Conservation (phyloP, 2,888 invertebrate species). For the Stratiomys singularior region DNA sequence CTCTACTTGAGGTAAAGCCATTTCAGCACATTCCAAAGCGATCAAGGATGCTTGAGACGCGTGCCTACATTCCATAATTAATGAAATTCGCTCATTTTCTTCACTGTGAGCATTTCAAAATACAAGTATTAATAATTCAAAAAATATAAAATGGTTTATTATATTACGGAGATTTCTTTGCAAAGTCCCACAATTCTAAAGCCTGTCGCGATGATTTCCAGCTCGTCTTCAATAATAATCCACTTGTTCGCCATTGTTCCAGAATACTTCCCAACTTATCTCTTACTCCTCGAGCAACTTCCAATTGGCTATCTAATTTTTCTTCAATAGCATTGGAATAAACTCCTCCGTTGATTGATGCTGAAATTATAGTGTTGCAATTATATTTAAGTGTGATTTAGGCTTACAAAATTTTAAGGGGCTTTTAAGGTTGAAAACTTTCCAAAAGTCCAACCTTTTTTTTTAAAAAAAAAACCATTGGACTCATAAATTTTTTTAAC, state of each 20-base stretch:
- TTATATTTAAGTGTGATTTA: neutral
- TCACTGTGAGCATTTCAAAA: conserved; percentile 55
- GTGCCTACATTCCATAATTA: conserved; percentile 61
- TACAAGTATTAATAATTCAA: conserved; percentile 49
- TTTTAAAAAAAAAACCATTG: too few relatives aligned
- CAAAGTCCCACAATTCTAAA: conserved; percentile 59
- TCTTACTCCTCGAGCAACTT: conserved; percentile 61
- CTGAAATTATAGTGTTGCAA: conserved; percentile 52
- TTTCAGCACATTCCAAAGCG: conserved; percentile 62
- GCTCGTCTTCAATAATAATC: conserved; percentile 60
- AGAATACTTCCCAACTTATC: conserved; percentile 63
- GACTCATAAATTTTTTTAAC: too few relatives aligned
- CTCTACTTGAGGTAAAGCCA: conserved; percentile 63
- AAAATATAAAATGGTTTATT: neutral
- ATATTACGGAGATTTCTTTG: conserved; percentile 57
- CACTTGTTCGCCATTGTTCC: conserved; percentile 65
- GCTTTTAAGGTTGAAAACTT: too few relatives aligned
- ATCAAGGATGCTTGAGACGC: conserved; percentile 61
- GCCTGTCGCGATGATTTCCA: conserved; percentile 61
- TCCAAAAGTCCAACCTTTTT: too few relatives aligned
- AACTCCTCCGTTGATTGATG: conserved; percentile 63
- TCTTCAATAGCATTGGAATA: conserved; percentile 63
- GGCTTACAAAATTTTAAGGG: neutral
- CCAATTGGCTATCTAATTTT: conserved; percentile 61
- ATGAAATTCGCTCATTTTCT: conserved; percentile 59